Evolutionary conservation across 1,140 invertebrate species (phyloP), one percentile per base, ranked within the genome.

Genomic region (Drosophila takahashii): DNA sequence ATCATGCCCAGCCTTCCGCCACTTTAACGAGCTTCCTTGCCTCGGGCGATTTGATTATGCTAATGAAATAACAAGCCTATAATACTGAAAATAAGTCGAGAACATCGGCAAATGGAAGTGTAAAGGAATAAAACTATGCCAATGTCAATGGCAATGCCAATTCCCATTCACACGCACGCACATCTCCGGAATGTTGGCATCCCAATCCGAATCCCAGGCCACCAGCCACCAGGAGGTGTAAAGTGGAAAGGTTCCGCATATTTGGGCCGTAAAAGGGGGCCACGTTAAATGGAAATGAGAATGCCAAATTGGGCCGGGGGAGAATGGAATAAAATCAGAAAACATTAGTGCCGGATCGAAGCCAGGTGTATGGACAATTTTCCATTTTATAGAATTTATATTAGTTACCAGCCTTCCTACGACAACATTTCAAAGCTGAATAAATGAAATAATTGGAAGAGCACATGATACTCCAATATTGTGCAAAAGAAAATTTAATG

Each of bases 41-140:
- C 69, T 44, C 71, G 50, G 65, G 48, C 62, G 66, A 79, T 84
- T 87, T 83, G 84, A 87, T 89, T 87, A 87, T 87, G 84, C 84
- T 89, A 87, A 87, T 87, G 79, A 87, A 89, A 87, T 89, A 89
- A 84, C 84, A 84, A 79, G 84, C 64, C 67, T 69, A 84, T 87
- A 84, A 89, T 84, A 78, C 77, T 79, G 59, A 44, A 65, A 72
- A 59, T 53, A 52, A 69, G 16, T 65, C n/a, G 60, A 66, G 58
- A 65, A 8, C 59, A 39, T 9, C 7, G 59, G 34, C 11, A n/a
- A 45, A 66, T 29, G 9, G 64, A 36, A 32, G 53, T 39, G 36
- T 4, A 41, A 59, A 48, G 26, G 16, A 59, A 65, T 72, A 83
- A 89, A 86, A 86, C 84, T 87, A 87, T 87, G 79, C 76, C 66